Base-by-base conservation (phyloP, 2,888 invertebrate species). In the Lymantria dispar region DNA sequence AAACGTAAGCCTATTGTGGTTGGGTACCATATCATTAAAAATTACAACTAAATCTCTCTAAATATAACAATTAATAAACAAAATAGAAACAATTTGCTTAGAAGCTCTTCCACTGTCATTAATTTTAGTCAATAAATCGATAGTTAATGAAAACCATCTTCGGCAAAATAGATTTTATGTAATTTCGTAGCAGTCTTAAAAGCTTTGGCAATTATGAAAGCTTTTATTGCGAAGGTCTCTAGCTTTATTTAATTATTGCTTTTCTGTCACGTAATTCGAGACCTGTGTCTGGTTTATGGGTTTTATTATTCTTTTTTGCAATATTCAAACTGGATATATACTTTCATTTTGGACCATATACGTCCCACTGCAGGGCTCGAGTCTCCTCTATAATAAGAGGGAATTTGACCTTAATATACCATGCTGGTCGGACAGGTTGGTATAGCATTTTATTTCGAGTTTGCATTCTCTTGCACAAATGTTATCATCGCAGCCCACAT, bases 111-210 rank as follows among this genome's bases (percentile, higher is more conserved):
- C 22, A 22, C 22, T 22, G 5, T 22, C 22, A 22, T 22, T 22
- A 22, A 22, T 22, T 22, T 22, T 22, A 22, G 5, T 22, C 22
- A 22, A 22, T n/a, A 22, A 22, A 22, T 22, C 22, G 5, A 22
- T 22, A 22, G 22, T 22, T 5, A 22, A 22, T 22, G 22, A 22
- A 22, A 22, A 22, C 22, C 22, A 33, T 10, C 33, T 33, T 33
- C 33, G 10, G 10, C 33, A 33, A 33, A 22, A 22, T 33, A 10
- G 8, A 33, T 33, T 33, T 33, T 7, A 33, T 33, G 33, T 12
- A 11, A 12, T 70, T 59, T 60, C 61, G 58, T 60, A 38, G 13
- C 11, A n/a, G 7, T 13, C 38, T n/a, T 38, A 12, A 38, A 38
- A 38, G 33, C 33, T 33, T 33, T 33, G 8, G 10, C 33, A 33